phyloP scores from a whole-genome alignment of 2,113 vertebrate genomes.

The Melanostigma gelatinosum region DNA sequence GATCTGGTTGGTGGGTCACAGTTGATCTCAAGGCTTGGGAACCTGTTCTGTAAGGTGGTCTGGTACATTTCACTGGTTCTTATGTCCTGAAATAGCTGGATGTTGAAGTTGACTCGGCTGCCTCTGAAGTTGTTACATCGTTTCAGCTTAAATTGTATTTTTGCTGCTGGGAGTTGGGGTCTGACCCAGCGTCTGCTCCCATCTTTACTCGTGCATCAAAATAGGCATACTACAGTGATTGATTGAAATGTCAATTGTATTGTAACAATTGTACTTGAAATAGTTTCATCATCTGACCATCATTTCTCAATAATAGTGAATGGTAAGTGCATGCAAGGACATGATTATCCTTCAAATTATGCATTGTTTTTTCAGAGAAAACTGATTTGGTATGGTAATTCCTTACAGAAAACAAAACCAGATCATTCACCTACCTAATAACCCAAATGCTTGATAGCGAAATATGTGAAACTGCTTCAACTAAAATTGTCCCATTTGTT shows the following conservation, averaged over 20 bases:
- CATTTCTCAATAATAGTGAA: background rate
- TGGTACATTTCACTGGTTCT: no score
- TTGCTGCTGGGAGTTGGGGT: no score
- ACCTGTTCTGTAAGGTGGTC: no score
- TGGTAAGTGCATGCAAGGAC: background rate
- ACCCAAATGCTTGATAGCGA: background rate
- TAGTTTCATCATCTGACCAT: constrained; percentile 3
- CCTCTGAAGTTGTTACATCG: no score
- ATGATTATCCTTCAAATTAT: background rate
- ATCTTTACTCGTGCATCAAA: background rate
- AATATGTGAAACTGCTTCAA: constrained; percentile 18
- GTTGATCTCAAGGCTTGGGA: no score
- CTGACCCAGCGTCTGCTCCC: no score
- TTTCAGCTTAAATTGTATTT: no score
- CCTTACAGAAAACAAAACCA: constrained; percentile 6
- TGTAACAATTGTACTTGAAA: background rate
- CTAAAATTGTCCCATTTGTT: constrained; percentile 32
- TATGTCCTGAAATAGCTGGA: no score
- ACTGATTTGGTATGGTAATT: constrained; percentile 14
- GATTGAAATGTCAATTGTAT: constrained; percentile 9
- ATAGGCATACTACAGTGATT: background rate
- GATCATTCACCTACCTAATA: constrained; percentile 15
- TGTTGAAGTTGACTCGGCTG: no score
- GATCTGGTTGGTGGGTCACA: no score
- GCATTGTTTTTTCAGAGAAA: constrained; percentile 8